Evolutionary conservation across 2,888 invertebrate species (phyloP), one percentile per base, ranked within the genome.

Genomic region (Tetragonisca angustula): DNA sequence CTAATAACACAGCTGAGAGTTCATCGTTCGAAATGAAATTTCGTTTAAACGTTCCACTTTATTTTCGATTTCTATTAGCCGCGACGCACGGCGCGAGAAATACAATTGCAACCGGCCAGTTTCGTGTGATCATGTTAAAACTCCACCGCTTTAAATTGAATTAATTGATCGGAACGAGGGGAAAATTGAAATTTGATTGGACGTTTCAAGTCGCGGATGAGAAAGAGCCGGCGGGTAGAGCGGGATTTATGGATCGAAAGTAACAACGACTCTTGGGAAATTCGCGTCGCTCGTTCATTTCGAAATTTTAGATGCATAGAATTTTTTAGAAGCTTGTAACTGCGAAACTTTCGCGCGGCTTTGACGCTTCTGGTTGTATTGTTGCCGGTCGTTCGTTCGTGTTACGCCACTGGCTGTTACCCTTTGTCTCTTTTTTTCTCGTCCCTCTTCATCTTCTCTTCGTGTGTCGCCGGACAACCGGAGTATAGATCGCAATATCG

Each of bases 261-360:
- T 75, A 75, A 56, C 74, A 17, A 19, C 64, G 77, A 56, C 88
- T 84, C 87, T 54, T 36, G 70, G 70, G 70, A 70, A 70, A 70
- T 70, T 32, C 54, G 36, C 43, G 43, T 15, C 3, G 36, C 11
- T 15, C 13, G 54, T 43, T 54, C 54, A 43, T 83, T 67, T 54
- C 67, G 78, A 61, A 76, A 89, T 89, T 84, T 86, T 77, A 83
- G 83, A 89, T 89, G 88, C 89, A 89, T 89, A 84, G 88, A 89
- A 89, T 89, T 89, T 88, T 89, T 87, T 89, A 89, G 83, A 67
- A 84, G 74, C 56, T 59, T 76, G 79, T 75, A 85, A 86, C 79
- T 62, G 64, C 64, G 61, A 83, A 83, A 87, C 71, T 77, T 80
- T 81, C 36, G 43, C 59, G 27, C 68, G 54, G 65, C 83, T 85